A percentile compares a stretch with the other conserved stretches of the same genome.
These are phyloP conservation scores for Siniperca obscura DNA, from an alignment of 2,797 vertebrate genomes.

Conservation along the genomic window DNA sequence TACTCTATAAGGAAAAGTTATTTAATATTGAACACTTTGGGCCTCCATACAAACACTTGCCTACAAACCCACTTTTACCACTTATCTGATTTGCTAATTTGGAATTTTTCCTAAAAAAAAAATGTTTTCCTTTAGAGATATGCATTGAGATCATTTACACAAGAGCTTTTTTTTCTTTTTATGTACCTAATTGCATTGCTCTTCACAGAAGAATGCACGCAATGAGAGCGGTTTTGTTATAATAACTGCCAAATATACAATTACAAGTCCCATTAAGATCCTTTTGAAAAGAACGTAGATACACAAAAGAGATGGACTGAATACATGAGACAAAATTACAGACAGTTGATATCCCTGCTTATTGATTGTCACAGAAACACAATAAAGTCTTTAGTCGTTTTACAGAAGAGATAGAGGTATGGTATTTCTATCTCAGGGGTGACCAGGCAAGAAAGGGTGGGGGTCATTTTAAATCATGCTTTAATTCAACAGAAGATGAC, in stretches of 20 bases:
- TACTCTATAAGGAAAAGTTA: no score
- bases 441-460: constrained; percentile 30
- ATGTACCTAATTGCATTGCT: constrained; percentile 62
- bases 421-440: constrained; percentile 44
- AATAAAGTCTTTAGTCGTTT: constrained; percentile 58
- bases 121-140: constrained; percentile 27
- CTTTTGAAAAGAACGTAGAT: constrained; percentile 51
- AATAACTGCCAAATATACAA: constrained; percentile 66
- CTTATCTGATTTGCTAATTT: constrained; percentile 37
- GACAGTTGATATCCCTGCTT: constrained; percentile 34
- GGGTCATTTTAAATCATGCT: constrained; percentile 65
- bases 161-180: constrained; percentile 25
- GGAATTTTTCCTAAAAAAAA: constrained; percentile 23
- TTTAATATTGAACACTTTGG: neutral
- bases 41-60: neutral
- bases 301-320: constrained; percentile 62
- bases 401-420: constrained; percentile 35
- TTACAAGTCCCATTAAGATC: constrained; percentile 68
- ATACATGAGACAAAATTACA: constrained; percentile 60
- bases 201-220: constrained; percentile 50
- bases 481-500: constrained; percentile 65
- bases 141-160: constrained; percentile 30
- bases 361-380: constrained; percentile 58
- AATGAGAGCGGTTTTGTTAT: constrained; percentile 63
- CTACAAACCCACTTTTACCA: neutral